Evolutionary conservation across 2,888 invertebrate genomes (phyloP), one percentile per base, ranked within the genome.

Genomic region (Latheticus oryzae): DNA sequence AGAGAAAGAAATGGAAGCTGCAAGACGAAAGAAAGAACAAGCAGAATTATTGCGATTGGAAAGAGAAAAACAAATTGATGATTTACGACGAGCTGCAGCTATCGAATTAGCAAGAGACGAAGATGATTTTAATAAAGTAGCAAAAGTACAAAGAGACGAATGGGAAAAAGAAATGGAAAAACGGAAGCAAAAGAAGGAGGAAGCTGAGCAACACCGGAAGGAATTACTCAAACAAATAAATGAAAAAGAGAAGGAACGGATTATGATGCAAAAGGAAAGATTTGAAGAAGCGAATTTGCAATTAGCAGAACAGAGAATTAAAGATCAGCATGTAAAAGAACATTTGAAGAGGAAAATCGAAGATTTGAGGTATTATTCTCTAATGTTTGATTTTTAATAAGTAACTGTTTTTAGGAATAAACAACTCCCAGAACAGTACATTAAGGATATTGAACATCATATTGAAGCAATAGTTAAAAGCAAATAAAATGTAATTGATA

Each of bases 161-260:
- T 72, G 68, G 47, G 66, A 73, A 42, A 74, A 73, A 51, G 78
- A 78, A 7, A 28, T 71, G 64, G 77, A 82, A 75, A 82, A 79
- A 58, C 69, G 70, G 9, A 72, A 75, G 11, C 69, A 72, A 52
- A 77, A 76, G 51, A 73, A 70, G 12, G 71, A 81, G 0, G 78
- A 80, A 28, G 76, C 84, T 0, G 80, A 83, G 30, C 72, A 79
- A 12, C 85, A 88, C 64, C 81, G 87, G 1, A 83, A 81, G 54
- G 86, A 83, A 66, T 84, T 90, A 38, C 80, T 89, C 75, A 85
- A 84, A 63, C 88, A 88, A 76, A 85, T 90, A 37, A 86, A 88
- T 68, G 85, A 87, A 61, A 89, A 87, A 66, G 89, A 89, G 72
- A 80, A 82, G 3, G 83, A 86, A 59, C 82, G 84, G 78, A 86